These are phyloP conservation scores for Theonella swinhoei DNA, from an alignment of 37 sponge, comb jelly and placozoan genomes.

Conservation along the genomic window DNA sequence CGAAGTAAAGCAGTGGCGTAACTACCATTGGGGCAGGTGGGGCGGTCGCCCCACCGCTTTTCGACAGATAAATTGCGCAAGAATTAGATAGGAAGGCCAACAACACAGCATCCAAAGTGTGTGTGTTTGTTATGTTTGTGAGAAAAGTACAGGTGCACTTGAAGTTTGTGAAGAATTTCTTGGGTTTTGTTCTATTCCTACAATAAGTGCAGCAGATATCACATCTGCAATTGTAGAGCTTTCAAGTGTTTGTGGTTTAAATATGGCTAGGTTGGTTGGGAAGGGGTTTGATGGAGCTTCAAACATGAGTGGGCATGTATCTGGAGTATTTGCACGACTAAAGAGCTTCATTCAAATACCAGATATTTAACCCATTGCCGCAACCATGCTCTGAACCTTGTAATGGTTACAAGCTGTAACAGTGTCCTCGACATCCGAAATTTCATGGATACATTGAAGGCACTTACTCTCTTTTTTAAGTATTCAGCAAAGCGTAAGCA, in stretches of 20 bases:
- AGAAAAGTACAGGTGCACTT: neutral
- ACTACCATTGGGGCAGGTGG: no score
- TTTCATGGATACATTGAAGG: constrained; percentile 29
- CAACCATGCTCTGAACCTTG: constrained; percentile 46
- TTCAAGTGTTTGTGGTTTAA: neutral
- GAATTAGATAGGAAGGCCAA: no score
- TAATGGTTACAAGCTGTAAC: constrained; percentile 32
- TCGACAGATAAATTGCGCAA: no score
- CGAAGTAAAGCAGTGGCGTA: no score
- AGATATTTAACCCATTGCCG: constrained; percentile 37
- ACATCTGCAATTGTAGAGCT: constrained; percentile 7
- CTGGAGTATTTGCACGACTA: constrained; percentile 25
- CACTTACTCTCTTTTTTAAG: constrained; percentile 33
- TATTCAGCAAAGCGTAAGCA: constrained; percentile 34
- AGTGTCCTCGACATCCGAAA: constrained; percentile 23
- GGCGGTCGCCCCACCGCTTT: no score
- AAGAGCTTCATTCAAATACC: constrained; percentile 7
- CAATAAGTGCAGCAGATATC: constrained; percentile 13
- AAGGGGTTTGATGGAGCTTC: constrained; percentile 44
- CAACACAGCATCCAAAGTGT: no score
- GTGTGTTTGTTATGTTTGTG: constrained; percentile 27
- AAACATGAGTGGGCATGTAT: constrained; percentile 21
- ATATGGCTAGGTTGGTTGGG: constrained; percentile 11
- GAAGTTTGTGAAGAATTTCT: constrained; percentile 34
- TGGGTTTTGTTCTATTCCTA: constrained; percentile 20